Conservation (phyloP, 2,888 invertebrate genomes). For the Idaea dimidiata region DNA sequence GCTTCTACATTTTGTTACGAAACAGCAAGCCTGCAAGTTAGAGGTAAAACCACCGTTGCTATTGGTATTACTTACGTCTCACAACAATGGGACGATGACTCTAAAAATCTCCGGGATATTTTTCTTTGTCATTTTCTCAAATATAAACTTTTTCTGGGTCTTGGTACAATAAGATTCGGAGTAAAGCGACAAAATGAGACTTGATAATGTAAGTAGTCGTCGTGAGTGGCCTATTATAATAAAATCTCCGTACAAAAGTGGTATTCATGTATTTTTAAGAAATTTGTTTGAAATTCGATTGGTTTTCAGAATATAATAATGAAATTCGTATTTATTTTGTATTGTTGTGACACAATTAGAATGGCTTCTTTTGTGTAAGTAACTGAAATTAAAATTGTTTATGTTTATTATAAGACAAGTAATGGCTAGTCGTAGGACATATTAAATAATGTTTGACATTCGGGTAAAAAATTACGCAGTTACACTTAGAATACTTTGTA, state of each 20-base stretch:
- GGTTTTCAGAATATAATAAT: constrained; percentile 37
- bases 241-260: constrained; percentile 52
- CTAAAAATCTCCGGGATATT: constrained; percentile 39
- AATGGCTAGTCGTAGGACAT: no score
- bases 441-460: no score
- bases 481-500: no score
- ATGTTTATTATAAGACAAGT: no score
- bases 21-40: constrained; percentile 38
- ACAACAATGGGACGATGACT: constrained; percentile 40
- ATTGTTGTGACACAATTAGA: constrained; percentile 16
- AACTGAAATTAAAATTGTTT: not conserved
- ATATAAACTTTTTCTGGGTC: constrained; percentile 48
- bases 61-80: constrained; percentile 21
- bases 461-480: no score
- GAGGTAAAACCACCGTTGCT: constrained; percentile 26
- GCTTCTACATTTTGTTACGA: constrained; percentile 31
- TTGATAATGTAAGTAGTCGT: constrained; percentile 57
- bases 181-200: constrained; percentile 48
- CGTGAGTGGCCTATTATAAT: constrained; percentile 57
- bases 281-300: constrained; percentile 36
- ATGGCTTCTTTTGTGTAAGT: not conserved
- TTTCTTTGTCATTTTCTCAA: constrained; percentile 41
- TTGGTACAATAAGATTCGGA: constrained; percentile 43
- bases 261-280: constrained; percentile 42
- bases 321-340: constrained; percentile 35